A percentile compares a stretch with the other conserved stretches of the same genome.
Evolutionary conservation across 92 coral and sea anemone species (phyloP).

Genomic region (Palythoa caribaeorum): DNA sequence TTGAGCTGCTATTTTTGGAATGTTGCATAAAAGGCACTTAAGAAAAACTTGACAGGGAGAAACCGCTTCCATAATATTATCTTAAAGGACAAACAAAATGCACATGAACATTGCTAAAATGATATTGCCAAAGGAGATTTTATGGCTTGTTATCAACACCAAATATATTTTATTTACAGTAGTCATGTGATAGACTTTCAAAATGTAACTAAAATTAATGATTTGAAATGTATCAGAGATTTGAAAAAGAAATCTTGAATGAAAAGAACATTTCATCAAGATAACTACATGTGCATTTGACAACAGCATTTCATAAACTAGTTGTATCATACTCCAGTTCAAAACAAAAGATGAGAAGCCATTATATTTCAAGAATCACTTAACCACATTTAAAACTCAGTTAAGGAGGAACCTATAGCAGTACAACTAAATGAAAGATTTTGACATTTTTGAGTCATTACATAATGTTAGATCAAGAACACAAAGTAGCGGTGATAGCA

Average conservation of each 20-base stretch:
- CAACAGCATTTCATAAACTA: background rate
- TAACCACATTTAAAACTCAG: background rate
- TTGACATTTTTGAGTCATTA: background rate
- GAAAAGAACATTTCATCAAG: background rate
- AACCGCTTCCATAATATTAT: background rate
- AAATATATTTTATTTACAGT: background rate
- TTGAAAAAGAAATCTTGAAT: background rate
- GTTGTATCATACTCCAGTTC: background rate
- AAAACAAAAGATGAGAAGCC: background rate
- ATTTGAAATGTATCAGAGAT: background rate
- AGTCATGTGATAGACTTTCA: background rate
- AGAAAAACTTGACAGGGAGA: background rate
- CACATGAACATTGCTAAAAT: background rate
- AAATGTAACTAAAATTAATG: background rate
- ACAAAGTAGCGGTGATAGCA: background rate
- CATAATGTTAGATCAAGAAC: background rate
- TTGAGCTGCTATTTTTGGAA: slow-evolving; percentile 18
- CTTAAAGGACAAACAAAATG: background rate
- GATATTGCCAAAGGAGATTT: background rate
- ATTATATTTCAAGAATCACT: background rate
- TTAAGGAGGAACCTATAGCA: background rate
- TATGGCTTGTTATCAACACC: background rate
- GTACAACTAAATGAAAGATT: background rate
- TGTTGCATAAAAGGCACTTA: background rate
- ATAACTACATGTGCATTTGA: background rate